A percentile compares a stretch with the other conserved stretches of the same genome.
These are phyloP conservation scores for Theristus sp. DNA, from an alignment of 2,888 invertebrate species.

Conservation along the genomic window DNA sequence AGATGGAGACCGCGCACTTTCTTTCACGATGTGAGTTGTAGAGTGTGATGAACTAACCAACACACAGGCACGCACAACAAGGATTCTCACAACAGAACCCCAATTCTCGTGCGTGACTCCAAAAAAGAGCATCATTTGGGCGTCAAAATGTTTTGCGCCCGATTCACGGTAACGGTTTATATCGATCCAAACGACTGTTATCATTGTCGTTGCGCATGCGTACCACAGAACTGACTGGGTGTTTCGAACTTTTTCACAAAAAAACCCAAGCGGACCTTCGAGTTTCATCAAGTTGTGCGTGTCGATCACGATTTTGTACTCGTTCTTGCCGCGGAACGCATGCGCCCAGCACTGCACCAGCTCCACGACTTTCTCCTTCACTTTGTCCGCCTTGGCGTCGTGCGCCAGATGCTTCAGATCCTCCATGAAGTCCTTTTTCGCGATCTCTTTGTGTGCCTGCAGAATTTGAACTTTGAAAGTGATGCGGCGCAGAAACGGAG, in stretches of 20 bases:
- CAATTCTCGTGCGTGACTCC: too few relatives aligned
- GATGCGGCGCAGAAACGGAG: background rate
- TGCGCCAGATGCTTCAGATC: conserved; percentile 51
- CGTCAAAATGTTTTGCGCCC: too few relatives aligned
- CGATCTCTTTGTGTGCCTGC: conserved; percentile 60
- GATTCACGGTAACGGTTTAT: too few relatives aligned
- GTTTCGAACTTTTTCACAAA: background rate
- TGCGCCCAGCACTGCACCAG: conserved; percentile 92
- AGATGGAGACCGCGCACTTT: too few relatives aligned
- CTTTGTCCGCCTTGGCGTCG: conserved; percentile 34
- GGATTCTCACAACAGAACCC: too few relatives aligned
- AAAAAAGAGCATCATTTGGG: too few relatives aligned
- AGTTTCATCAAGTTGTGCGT: conserved; percentile 79
- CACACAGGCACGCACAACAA: too few relatives aligned
- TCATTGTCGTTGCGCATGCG: too few relatives aligned
- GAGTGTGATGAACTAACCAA: too few relatives aligned
- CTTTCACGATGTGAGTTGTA: too few relatives aligned
- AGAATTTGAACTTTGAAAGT: too few relatives aligned
- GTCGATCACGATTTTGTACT: conserved; percentile 46
- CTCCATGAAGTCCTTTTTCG: conserved; percentile 79
- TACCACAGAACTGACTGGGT: background rate
- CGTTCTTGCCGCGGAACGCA: conserved; percentile 75
- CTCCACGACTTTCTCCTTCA: conserved; percentile 59
- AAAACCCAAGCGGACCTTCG: conserved; percentile 42
- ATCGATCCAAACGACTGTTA: too few relatives aligned